Conservation (phyloP, 92 coral and sea anemone genomes). For the Umimayanthus chanpuru region DNA sequence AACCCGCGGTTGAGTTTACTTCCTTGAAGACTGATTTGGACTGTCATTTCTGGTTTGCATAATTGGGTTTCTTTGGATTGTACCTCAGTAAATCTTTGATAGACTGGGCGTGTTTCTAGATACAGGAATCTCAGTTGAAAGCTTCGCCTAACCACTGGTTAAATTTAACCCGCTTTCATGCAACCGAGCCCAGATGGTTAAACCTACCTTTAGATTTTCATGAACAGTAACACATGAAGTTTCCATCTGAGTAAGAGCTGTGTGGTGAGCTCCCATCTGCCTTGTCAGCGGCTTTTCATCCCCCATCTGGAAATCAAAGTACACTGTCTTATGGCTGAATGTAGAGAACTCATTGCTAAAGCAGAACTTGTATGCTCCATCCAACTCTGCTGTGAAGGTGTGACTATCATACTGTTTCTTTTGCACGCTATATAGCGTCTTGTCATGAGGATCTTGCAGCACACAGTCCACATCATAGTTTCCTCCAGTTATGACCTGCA, state of each 20-base stretch:
- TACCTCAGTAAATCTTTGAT: too few relatives aligned
- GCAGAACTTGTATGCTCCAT: conserved; percentile 95
- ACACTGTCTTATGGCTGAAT: conserved; percentile 96
- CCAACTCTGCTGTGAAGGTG: conserved; percentile 73
- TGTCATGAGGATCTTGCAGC: conserved; percentile 78
- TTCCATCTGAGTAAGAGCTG: conserved; percentile 91
- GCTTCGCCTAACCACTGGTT: too few relatives aligned
- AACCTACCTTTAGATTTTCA: conserved; percentile 89
- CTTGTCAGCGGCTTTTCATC: conserved; percentile 85
- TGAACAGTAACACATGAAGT: conserved; percentile 95
- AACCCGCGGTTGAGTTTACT: too few relatives aligned
- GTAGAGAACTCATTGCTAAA: conserved; percentile 99
- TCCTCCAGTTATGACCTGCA: conserved; percentile 96
- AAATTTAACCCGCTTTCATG: too few relatives aligned
- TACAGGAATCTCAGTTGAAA: too few relatives aligned
- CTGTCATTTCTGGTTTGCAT: too few relatives aligned
- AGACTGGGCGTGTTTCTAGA: too few relatives aligned
- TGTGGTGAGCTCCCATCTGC: conserved; percentile 83
- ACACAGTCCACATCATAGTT: conserved; percentile 96
- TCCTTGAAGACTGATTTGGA: too few relatives aligned
- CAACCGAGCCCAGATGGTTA: background rate
- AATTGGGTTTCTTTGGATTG: too few relatives aligned
- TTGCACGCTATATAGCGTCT: conserved; percentile 76
- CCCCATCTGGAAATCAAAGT: conserved; percentile 98
- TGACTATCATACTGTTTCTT: conserved; percentile 98